Base-by-base conservation (phyloP, 2,888 invertebrate genomes). In the Apamea epomidion region DNA sequence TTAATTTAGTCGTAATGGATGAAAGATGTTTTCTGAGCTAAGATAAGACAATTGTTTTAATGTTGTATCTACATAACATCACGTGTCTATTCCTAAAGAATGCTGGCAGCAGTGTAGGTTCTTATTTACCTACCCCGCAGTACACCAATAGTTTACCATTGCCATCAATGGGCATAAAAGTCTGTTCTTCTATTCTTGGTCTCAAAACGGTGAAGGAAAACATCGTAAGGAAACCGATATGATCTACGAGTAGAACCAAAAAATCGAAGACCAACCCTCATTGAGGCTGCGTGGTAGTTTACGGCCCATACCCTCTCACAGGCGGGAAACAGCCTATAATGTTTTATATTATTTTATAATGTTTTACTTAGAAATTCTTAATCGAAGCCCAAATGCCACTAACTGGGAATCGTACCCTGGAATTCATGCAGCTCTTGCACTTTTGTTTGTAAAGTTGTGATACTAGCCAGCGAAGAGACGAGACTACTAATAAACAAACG, bases 1-100 rank as follows among this genome's bases (percentile, higher is more conserved):
- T 95, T 94, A 93, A 93, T 92, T 93, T 91, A 91, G 90, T 76
- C 78, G 83, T 84, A 82, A 83, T 88, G 81, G 86, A 87, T 91
- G 91, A 91, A 91, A 92, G 91, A 91, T 88, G 81, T 82, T 45
- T 67, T 72, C 42, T 42, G 51, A 64, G 79, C 78, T 81, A 80
- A 87, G 89, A 87, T 73, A 82, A 77, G 85, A 75, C 82, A 75
- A 79, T 83, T 80, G 77, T 71, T 87, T 42, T 64, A 60, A 58
- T 72, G n/a, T 16, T 54, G 37, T 72, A 18, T 62, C 8, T 16
- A 60, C 37, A 45, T 29, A 54, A 25, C 32, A 74, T n/a, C n/a
- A 54, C 12, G 67, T 42, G 0, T 37, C 10, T 60, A 6, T 74
- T 12, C 5, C 29, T 5, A 51, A 16, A 48, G 6, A 10, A 5